These are phyloP conservation scores for Philereme vetulata DNA, from an alignment of 2,888 invertebrate species.

Conservation along the genomic window DNA sequence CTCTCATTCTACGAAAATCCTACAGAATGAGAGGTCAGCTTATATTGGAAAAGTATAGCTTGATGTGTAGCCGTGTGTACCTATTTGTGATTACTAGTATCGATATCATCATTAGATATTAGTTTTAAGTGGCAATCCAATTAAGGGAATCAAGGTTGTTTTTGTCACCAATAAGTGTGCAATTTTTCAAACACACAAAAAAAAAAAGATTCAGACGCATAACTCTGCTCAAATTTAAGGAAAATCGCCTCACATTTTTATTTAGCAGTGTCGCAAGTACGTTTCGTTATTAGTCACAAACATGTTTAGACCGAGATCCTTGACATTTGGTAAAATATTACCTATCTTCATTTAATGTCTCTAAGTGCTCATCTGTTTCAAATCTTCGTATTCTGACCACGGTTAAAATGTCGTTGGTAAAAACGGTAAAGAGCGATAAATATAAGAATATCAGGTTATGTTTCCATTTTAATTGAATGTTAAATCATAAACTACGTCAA, in stretches of 20 bases:
- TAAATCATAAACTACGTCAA: conserved; percentile 2
- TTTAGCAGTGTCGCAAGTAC: conserved; percentile 29
- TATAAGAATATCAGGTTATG: conserved; percentile 9
- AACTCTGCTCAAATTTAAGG: conserved; percentile 15
- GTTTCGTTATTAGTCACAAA: conserved; percentile 38
- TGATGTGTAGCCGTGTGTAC: too few species aligned
- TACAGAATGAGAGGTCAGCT: too few species aligned
- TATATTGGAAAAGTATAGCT: too few species aligned
- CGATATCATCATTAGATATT: conserved; percentile 19
- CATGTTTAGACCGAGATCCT: conserved; percentile 37
- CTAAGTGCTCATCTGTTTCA: conserved; percentile 40
- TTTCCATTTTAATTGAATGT: conserved; percentile 6
- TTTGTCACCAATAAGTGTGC: conserved; percentile 2
- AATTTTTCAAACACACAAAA: conserved; percentile 3
- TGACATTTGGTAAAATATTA: conserved; percentile 42
- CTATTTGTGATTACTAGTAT: conserved; percentile 14
- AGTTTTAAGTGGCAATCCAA: conserved; percentile 19
- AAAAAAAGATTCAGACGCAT: neutral
- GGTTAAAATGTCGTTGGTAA: conserved; percentile 30
- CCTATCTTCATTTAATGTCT: conserved; percentile 34
- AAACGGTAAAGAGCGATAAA: conserved; percentile 31
- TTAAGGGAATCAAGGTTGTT: conserved; percentile 15
- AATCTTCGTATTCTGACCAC: conserved; percentile 32
- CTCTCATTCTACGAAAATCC: too few species aligned
- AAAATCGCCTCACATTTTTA: conserved; percentile 27